These are phyloP conservation scores for Drosophila borborema DNA, from an alignment of 2,888 invertebrate species.

Conservation along the genomic window DNA sequence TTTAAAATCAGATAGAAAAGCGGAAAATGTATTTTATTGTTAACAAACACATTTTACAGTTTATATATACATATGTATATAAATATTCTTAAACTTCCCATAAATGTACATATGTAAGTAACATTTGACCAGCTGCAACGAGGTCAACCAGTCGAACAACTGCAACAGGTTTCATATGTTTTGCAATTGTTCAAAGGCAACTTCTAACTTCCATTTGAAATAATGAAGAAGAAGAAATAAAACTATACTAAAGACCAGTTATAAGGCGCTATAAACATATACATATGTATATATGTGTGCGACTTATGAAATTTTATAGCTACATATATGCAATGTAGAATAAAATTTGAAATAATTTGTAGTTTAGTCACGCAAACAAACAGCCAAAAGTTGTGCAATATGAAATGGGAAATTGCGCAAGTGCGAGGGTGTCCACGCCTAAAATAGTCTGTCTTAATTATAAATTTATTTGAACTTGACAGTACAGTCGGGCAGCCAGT, in stretches of 20 bases:
- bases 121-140: background rate
- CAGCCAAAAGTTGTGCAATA: slow-evolving; percentile 43
- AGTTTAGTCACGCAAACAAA: slow-evolving; percentile 44
- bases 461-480: slow-evolving; percentile 64
- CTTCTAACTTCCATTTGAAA: background rate
- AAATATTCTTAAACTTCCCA: too few species aligned
- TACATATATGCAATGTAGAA: slow-evolving; percentile 1
- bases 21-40: background rate
- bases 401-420: slow-evolving; percentile 66
- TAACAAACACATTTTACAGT: too few species aligned
- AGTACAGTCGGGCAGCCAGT: slow-evolving; percentile 9
- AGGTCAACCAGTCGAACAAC: background rate
- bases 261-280: background rate
- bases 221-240: background rate
- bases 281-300: background rate
- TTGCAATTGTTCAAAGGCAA: background rate
- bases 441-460: slow-evolving; percentile 66
- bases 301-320: slow-evolving; percentile 21
- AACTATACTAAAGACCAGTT: background rate
- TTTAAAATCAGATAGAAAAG: background rate
- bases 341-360: slow-evolving; percentile 27
- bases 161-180: background rate
- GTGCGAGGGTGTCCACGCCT: slow-evolving; percentile 39
- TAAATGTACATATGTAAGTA: background rate
- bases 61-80: background rate